These are phyloP conservation scores for Silurus glanis DNA, from an alignment of 2,113 vertebrate genomes.

Conservation along the genomic window DNA sequence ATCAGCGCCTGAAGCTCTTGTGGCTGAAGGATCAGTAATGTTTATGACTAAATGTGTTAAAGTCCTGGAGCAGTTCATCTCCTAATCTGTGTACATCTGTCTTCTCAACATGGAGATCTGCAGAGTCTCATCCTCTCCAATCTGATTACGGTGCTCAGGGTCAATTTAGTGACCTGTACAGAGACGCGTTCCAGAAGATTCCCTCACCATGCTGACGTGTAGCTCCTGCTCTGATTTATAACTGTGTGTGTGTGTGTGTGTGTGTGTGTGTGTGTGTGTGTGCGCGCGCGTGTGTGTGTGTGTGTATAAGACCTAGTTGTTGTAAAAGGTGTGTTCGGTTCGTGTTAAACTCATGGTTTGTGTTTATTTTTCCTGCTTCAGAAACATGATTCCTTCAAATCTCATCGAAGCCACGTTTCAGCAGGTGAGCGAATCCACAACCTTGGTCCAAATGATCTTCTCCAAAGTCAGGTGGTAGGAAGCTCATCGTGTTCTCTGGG, in stretches of 20 bases:
- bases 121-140: conserved; percentile 48
- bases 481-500: neutral
- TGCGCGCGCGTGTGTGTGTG: neutral
- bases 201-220: conserved; percentile 16
- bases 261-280: neutral
- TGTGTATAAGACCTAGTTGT: neutral
- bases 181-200: conserved; percentile 48
- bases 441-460: no score
- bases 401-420: conserved; percentile 87
- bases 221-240: conserved; percentile 22
- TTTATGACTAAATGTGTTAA: neutral
- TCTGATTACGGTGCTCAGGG: conserved; percentile 67
- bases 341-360: neutral
- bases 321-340: neutral
- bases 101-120: neutral
- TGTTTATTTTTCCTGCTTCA: conserved; percentile 56
- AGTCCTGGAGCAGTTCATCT: neutral
- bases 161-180: conserved; percentile 71
- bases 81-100: neutral
- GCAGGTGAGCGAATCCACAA: conserved; percentile 71
- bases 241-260: neutral
- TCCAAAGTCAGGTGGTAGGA: neutral
- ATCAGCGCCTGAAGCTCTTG: no score
- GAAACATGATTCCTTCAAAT: conserved; percentile 91
- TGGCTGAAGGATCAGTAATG: no score